Percentiles rank a stretch among this genome's conserved stretches.
Conservation (phyloP, 2,113 vertebrate genomes). For the Turnix velox region DNA sequence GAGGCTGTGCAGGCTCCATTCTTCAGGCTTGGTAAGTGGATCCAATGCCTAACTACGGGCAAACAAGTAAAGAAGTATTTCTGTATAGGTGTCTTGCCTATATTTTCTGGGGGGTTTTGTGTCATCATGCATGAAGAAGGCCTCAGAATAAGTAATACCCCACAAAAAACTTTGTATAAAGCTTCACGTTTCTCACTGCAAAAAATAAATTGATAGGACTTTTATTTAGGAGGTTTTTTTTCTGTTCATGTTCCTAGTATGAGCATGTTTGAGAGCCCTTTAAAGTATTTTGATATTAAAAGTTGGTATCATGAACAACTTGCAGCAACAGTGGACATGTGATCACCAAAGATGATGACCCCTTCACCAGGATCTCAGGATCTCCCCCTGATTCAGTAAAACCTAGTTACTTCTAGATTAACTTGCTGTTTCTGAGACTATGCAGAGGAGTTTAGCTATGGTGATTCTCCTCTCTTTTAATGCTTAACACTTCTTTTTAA, state of each 20-base stretch:
- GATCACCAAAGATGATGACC: neutral
- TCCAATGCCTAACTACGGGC: neutral
- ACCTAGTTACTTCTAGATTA: neutral
- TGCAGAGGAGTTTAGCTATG: neutral
- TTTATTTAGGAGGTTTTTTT: neutral
- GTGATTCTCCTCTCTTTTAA: neutral
- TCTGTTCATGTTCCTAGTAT: neutral
- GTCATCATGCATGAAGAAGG: neutral
- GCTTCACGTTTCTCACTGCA: accelerated
- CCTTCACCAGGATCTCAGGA: neutral
- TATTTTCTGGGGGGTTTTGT: neutral
- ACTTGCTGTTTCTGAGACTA: neutral
- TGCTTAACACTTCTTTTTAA: neutral
- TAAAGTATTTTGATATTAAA: neutral
- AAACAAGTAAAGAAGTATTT: neutral
- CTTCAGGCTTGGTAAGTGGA: slow-evolving; percentile 70
- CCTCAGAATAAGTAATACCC: neutral
- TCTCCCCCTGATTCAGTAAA: neutral
- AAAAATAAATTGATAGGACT: neutral
- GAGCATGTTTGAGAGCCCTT: neutral
- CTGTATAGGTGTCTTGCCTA: neutral
- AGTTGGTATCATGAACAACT: neutral
- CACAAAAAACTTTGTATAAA: neutral
- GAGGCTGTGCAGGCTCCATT: slow-evolving; percentile 66
- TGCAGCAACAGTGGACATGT: neutral